Evolutionary conservation across 2,113 vertebrate genomes (phyloP), one percentile per base, ranked within the genome.

Genomic region (Dendropsophus ebraccatus): DNA sequence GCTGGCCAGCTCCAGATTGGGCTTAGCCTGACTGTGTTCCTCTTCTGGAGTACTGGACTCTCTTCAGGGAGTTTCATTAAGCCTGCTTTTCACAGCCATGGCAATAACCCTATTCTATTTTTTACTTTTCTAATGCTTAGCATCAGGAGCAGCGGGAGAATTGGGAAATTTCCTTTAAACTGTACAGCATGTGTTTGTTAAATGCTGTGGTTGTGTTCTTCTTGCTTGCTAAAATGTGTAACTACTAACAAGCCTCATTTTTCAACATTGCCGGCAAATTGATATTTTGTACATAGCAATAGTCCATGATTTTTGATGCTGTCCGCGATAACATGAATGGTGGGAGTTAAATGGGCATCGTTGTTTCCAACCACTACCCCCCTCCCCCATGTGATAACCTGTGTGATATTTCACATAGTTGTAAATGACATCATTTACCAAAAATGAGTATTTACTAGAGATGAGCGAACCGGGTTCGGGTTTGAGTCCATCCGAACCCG

Each of bases 31-130:
- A 67, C 73, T 78, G 30, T n/a, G 45, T 28, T 45, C 23, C 9
- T 32, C 28, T 77, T 69, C 69, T 37, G 13, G 60, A 69, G 58
- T 67, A 49, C 25, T 54, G 21, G 8, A 25, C 54, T 37, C 23
- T 37, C 82, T 41, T 75, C 23, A 16, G 82, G 82, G 74, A 58
- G 30, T 17, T 78, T 85, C 83, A 78, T 85, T 85, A 85, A 49
- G 45, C 60, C 32, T 67, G n/a, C 30, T 54, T 78, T 54, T 52
- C 30, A 85, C 41, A 85, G 83, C 16, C 47, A 37, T 35, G 47
- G 6, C 62, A 67, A 85, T 52, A 77, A 45, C 47, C 37, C 74
- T 69, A 19, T 49, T 86, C 49, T 58, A n/a, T 73, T 86, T 70
- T 41, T 41, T 81, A 50, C 25, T 78, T 45, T 17, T n/a, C 30